Base-by-base conservation (phyloP, 2,888 invertebrate genomes). In the Ceraclea dissimilis region DNA sequence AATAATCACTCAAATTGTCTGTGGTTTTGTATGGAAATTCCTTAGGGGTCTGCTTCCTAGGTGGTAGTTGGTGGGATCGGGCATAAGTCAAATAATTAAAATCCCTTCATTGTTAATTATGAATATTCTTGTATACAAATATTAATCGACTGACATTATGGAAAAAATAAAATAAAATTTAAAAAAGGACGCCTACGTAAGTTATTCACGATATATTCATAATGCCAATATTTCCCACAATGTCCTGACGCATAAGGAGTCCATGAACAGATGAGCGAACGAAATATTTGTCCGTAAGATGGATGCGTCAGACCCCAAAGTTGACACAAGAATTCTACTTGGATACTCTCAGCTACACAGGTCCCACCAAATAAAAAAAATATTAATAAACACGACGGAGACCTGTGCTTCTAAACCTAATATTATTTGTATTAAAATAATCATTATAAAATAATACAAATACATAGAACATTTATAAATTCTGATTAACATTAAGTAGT, bases 261-360 rank as follows among this genome's bases (percentile, higher is more conserved):
- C 51, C 50, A 58, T 54, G 52, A 57, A 59, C 56, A 54, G 56
- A 53, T 47, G 53, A 56, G 56, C 55, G 57, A 53, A 59, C 57
- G 55, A 61, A 61, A 59, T 61, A 61, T 61, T 61, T 59, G 61
- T 54, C 58, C 56, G 46, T 53, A 59, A 61, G 61, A 61, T 61
- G 61, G 61, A 61, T 61, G 61, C 59, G 58, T 26, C 49, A 54
- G 61, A 48, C 61, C 61, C 59, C 47, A 59, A 61, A 59, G 51
- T 59, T 61, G 61, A 61, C 61, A 59, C 59, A 44, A 57, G 59
- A 57, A 61, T 61, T 57, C 59, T 39, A 54, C 47, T 49, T 34
- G 51, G 39, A 43, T 19, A 10, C 51, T 19, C 21, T 10, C 6
- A 26, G n/a, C 17, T 17, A 20, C 16, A 26, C 26, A 48, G 39